Percentiles rank a stretch among this genome's conserved stretches.
These are phyloP conservation scores for Diglossa brunneiventris DNA, from an alignment of 2,113 vertebrate species.

Conservation along the genomic window DNA sequence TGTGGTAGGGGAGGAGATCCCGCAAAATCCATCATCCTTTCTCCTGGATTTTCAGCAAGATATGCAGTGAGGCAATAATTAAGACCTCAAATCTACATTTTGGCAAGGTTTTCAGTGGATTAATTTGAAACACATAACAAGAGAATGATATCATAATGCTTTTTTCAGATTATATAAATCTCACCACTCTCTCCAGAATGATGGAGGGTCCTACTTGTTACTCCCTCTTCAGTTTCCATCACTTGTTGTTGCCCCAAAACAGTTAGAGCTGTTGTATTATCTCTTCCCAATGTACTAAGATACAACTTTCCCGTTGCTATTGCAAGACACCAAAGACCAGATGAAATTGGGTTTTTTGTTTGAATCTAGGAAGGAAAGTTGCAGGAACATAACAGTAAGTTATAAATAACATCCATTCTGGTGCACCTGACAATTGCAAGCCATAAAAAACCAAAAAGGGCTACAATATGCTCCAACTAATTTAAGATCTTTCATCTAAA, in stretches of 20 bases:
- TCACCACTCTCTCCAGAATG: background rate
- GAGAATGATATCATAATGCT: background rate
- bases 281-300: background rate
- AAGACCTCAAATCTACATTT: background rate
- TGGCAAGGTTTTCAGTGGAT: background rate
- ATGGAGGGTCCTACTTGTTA: background rate
- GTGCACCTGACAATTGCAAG: background rate
- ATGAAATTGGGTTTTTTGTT: background rate
- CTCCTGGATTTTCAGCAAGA: background rate
- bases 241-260: background rate
- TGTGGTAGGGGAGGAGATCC: background rate
- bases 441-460: background rate
- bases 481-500: background rate
- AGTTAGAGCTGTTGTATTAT: background rate
- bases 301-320: background rate
- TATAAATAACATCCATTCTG: background rate
- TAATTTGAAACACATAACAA: background rate
- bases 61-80: background rate
- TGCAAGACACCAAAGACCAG: background rate
- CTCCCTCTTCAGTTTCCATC: background rate
- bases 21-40: background rate
- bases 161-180: background rate
- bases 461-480: background rate
- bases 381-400: background rate
- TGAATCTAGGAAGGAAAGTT: background rate